Evolutionary conservation across 2,888 invertebrate genomes (phyloP).

Genomic region (Philhelius pedissequus): DNA sequence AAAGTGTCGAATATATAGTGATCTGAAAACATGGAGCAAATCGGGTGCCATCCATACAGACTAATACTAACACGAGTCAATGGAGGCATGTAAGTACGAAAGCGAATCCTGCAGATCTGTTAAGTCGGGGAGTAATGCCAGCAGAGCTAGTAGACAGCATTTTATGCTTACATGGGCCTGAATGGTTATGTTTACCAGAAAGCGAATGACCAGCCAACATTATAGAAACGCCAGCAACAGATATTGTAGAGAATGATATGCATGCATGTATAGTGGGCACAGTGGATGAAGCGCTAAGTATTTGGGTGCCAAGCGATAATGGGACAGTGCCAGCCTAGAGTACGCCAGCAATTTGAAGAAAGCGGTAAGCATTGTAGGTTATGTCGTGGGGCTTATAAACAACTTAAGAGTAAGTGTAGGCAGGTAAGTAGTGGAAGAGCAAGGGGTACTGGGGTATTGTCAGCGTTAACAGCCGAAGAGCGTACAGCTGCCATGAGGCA

Average conservation of each 20-base stretch:
- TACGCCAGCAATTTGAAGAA: neutral
- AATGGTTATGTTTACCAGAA: neutral
- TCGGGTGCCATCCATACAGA: conserved; percentile 9
- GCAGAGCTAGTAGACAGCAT: neutral
- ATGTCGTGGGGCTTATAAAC: neutral
- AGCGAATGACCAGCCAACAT: conserved; percentile 2
- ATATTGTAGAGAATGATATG: too few species aligned
- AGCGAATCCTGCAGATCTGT: conserved; percentile 33
- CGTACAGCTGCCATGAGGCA: neutral
- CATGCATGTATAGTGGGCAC: neutral
- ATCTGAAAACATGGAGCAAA: conserved; percentile 28
- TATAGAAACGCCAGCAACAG: too few species aligned
- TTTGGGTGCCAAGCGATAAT: neutral
- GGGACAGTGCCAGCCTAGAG: neutral
- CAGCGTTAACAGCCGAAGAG: neutral
- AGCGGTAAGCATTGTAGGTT: neutral
- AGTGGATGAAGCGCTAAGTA: neutral
- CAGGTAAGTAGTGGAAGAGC: neutral
- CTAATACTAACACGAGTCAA: too few species aligned
- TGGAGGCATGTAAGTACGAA: too few species aligned
- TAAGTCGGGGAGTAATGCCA: conserved; percentile 14
- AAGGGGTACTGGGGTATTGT: neutral
- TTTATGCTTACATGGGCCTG: conserved; percentile 24
- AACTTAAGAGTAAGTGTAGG: neutral
- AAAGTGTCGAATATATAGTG: neutral